Evolutionary conservation across 2,888 invertebrate genomes (phyloP).

Genomic region (Malthinus flaveolus): DNA sequence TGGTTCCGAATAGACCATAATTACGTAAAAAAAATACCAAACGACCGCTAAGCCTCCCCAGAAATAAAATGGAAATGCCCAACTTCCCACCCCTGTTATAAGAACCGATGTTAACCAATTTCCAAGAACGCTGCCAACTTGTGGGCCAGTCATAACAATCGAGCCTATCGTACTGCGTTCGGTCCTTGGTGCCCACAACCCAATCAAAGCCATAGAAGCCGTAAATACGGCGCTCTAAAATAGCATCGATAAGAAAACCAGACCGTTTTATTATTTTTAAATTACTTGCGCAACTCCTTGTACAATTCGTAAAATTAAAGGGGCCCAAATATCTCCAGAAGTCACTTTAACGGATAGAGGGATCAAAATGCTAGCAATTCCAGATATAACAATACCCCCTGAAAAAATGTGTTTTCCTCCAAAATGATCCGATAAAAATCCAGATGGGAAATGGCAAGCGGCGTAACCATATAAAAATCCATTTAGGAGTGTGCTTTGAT

Average conservation of each 20-base stretch:
- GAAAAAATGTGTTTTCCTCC: conserved; percentile 83
- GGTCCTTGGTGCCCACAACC: conserved; percentile 62
- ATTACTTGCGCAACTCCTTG: conserved; percentile 61
- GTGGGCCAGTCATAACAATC: conserved; percentile 63
- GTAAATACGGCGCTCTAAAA: conserved; percentile 62
- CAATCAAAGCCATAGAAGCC: conserved; percentile 62
- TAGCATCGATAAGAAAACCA: neutral
- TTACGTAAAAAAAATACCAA: conserved; percentile 56
- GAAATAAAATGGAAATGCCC: conserved; percentile 62
- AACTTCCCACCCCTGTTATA: conserved; percentile 56
- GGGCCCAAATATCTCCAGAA: too few relatives aligned
- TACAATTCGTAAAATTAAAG: conserved; percentile 41
- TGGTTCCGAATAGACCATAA: conserved; percentile 59
- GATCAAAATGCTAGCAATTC: conserved; percentile 74
- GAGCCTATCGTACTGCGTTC: conserved; percentile 62
- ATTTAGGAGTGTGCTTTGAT: conserved; percentile 74
- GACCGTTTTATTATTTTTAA: neutral
- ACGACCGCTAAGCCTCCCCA: conserved; percentile 59
- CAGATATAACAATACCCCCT: conserved; percentile 74
- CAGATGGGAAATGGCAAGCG: conserved; percentile 77
- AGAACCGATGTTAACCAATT: conserved; percentile 12
- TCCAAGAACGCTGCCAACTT: conserved; percentile 53
- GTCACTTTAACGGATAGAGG: conserved; percentile 64
- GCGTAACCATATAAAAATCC: conserved; percentile 85
- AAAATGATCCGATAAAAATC: conserved; percentile 71